Evolutionary conservation across 2,113 vertebrate genomes (phyloP).

Genomic region (Tympanuchus pallidicinctus): DNA sequence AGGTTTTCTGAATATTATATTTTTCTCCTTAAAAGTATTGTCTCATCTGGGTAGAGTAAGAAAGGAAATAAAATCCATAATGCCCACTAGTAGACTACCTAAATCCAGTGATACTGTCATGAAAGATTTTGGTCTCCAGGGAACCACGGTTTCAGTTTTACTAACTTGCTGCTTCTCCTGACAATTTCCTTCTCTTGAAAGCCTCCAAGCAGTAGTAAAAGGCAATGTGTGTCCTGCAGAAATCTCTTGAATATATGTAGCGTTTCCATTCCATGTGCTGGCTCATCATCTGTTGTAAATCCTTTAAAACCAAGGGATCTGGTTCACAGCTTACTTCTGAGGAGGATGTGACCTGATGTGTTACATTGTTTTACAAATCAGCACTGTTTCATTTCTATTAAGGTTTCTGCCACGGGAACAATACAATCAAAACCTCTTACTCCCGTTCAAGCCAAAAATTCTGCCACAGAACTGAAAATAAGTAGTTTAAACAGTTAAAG

Average conservation of each 20-base stretch:
- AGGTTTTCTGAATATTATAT: background rate
- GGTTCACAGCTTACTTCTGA: background rate
- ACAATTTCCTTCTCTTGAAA: background rate
- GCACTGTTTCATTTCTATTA: background rate
- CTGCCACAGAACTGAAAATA: constrained; percentile 10
- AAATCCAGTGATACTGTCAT: background rate
- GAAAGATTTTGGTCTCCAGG: background rate
- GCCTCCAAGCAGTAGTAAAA: background rate
- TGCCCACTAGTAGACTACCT: background rate
- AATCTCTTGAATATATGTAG: background rate
- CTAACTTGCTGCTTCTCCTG: background rate
- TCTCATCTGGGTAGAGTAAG: background rate
- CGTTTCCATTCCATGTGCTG: background rate
- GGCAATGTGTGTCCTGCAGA: background rate
- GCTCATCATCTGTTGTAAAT: background rate
- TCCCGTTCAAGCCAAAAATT: background rate
- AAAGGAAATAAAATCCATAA: background rate
- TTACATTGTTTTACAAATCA: background rate
- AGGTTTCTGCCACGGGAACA: background rate
- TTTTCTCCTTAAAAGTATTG: background rate
- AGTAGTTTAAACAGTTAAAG: background rate
- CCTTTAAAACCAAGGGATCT: background rate
- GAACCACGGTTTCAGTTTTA: background rate
- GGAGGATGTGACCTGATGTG: background rate
- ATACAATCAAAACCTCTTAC: background rate